phyloP scores from a whole-genome alignment of 2,888 invertebrate genomes.

The Galerucella pusilla region DNA sequence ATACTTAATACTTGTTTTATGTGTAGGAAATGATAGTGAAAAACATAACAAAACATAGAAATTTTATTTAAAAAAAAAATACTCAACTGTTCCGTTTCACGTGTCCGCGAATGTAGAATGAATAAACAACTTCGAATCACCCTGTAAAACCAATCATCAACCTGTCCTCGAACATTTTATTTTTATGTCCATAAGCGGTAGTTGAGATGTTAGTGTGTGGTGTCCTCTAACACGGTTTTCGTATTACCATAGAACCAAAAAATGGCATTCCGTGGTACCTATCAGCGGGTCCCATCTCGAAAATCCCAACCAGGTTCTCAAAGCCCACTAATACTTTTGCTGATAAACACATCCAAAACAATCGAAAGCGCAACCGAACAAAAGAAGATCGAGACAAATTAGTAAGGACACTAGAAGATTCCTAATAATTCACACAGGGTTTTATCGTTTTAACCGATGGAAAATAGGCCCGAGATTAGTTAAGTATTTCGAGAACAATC shows the following conservation, averaged over 20 bases:
- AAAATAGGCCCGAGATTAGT: slow-evolving; percentile 24
- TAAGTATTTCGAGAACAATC: slow-evolving; percentile 34
- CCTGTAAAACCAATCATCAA: slow-evolving; percentile 29
- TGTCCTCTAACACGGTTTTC: slow-evolving; percentile 56
- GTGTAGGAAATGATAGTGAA: too few species aligned
- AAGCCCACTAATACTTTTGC: slow-evolving; percentile 59
- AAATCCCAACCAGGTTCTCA: slow-evolving; percentile 56
- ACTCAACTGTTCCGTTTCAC: too few species aligned
- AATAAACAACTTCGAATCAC: neutral
- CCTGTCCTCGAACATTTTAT: slow-evolving; percentile 35
- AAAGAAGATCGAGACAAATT: slow-evolving; percentile 63
- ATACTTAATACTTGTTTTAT: too few species aligned
- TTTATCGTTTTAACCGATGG: slow-evolving; percentile 17
- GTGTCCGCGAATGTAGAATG: too few species aligned
- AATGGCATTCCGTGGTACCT: slow-evolving; percentile 59
- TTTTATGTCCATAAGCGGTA: slow-evolving; percentile 44
- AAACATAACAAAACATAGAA: too few species aligned
- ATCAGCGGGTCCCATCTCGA: slow-evolving; percentile 59
- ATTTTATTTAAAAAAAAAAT: too few species aligned
- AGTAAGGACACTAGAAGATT: slow-evolving; percentile 62
- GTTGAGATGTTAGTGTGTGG: slow-evolving; percentile 50
- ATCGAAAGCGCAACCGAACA: slow-evolving; percentile 61
- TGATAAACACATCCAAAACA: slow-evolving; percentile 63
- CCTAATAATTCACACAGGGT: slow-evolving; percentile 61
- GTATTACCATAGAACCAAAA: slow-evolving; percentile 52